These are phyloP conservation scores for Platichthys flesus DNA, from an alignment of 2,113 vertebrate genomes.

Conservation along the genomic window DNA sequence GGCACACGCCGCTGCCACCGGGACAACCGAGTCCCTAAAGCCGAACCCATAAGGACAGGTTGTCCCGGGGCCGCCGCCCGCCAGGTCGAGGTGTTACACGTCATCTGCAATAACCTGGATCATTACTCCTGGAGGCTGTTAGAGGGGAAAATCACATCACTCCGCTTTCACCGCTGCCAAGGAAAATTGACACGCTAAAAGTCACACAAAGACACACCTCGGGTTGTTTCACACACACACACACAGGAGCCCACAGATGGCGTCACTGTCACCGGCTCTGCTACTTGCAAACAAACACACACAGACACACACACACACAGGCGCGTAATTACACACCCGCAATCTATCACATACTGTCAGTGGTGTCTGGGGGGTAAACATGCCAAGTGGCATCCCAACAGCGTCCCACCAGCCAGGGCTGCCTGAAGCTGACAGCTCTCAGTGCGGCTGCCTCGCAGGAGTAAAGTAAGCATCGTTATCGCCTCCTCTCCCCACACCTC, in stretches of 20 bases:
- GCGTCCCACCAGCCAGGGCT: slow-evolving; percentile 39
- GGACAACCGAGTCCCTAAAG: slow-evolving; percentile 58
- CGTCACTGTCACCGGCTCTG: slow-evolving; percentile 2
- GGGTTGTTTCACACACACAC: background rate
- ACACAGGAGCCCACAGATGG: background rate
- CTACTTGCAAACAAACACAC: background rate
- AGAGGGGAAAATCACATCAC: slow-evolving; percentile 70
- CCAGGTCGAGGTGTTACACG: slow-evolving; percentile 71
- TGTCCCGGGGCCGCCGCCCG: slow-evolving; percentile 48
- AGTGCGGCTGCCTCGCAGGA: slow-evolving; percentile 50
- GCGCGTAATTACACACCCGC: background rate
- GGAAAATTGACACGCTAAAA: slow-evolving; percentile 63
- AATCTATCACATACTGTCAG: slow-evolving; percentile 20
- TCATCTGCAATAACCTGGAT: slow-evolving; percentile 74
- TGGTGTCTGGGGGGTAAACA: slow-evolving; percentile 40
- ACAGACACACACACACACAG: background rate
- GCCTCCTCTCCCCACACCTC: slow-evolving; percentile 39
- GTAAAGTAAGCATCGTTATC: slow-evolving; percentile 68
- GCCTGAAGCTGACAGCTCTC: slow-evolving; percentile 66
- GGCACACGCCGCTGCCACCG: slow-evolving; percentile 40
- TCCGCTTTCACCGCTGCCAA: slow-evolving; percentile 53
- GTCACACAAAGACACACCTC: slow-evolving; percentile 54
- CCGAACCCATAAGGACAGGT: slow-evolving; percentile 57
- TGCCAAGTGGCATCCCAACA: slow-evolving; percentile 34
- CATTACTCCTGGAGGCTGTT: slow-evolving; percentile 76